phyloP scores from a whole-genome alignment of 2,113 vertebrate genomes.

The Numenius arquata region DNA sequence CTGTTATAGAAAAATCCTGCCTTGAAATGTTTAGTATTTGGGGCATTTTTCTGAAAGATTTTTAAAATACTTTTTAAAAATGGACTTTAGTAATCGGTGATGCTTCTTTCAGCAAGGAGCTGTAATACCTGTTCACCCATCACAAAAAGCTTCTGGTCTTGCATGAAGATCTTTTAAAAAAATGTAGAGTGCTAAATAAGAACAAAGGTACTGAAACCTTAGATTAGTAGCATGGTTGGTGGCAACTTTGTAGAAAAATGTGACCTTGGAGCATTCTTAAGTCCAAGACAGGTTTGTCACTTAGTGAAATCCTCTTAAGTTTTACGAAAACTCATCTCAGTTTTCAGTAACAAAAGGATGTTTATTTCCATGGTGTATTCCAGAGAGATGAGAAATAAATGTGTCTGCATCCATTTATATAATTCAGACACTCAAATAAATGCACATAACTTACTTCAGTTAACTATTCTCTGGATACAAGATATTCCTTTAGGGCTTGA shows the following conservation, averaged over 20 bases:
- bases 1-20: background rate
- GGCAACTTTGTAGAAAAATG: background rate
- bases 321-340: background rate
- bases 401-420: slow-evolving; percentile 21
- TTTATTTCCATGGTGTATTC: background rate
- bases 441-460: slow-evolving; percentile 25
- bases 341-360: background rate
- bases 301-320: background rate
- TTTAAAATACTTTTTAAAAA: background rate
- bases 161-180: background rate
- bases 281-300: background rate
- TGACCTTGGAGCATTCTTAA: background rate
- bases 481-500: slow-evolving; percentile 7
- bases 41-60: background rate
- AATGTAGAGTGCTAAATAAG: background rate
- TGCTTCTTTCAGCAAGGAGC: background rate
- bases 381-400: background rate
- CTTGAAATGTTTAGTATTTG: background rate
- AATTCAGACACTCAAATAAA: slow-evolving; percentile 22
- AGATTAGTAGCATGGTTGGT: background rate
- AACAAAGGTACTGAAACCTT: background rate
- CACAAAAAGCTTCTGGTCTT: background rate
- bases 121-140: background rate
- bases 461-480: background rate
- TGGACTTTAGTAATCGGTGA: background rate